phyloP scores from a whole-genome alignment of 2,888 invertebrate genomes.

The Apoderus coryli region DNA sequence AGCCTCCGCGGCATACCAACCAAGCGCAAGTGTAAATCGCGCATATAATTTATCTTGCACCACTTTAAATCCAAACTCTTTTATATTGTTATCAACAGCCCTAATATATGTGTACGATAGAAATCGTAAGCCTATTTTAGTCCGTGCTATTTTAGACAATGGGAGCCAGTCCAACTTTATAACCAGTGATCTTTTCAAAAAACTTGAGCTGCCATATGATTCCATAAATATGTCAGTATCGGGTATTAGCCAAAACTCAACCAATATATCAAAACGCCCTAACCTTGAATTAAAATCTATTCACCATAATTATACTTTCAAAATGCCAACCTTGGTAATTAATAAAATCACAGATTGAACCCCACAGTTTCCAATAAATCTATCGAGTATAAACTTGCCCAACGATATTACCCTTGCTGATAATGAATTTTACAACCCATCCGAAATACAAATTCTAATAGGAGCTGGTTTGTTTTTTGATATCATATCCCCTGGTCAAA shows the following conservation, averaged over 20 bases:
- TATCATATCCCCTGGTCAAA: neutral
- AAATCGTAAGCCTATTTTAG: conserved; percentile 3
- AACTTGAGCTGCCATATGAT: neutral
- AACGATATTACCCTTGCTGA: conserved; percentile 3
- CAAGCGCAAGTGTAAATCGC: too few relatives aligned
- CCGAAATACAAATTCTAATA: conserved; percentile 4
- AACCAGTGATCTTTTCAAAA: neutral
- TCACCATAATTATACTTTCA: neutral
- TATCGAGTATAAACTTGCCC: too few relatives aligned
- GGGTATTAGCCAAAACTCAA: conserved; percentile 3
- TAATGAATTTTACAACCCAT: neutral
- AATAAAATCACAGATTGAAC: conserved; percentile 4
- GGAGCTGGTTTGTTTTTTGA: conserved; percentile 6
- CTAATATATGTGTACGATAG: conserved; percentile 4
- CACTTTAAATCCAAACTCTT: neutral
- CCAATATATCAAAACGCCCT: conserved; percentile 4
- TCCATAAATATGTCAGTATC: conserved; percentile 4
- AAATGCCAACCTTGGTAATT: conserved; percentile 6
- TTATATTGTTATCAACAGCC: conserved; percentile 5
- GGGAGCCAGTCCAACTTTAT: too few relatives aligned
- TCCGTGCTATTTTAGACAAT: conserved; percentile 2
- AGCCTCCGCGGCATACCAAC: too few relatives aligned
- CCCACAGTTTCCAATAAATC: too few relatives aligned
- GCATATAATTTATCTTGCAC: conserved; percentile 3
- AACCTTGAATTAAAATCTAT: conserved; percentile 5